Evolutionary conservation across 2,113 vertebrate species (phyloP).

Genomic region (Dendrocopos noguchii): DNA sequence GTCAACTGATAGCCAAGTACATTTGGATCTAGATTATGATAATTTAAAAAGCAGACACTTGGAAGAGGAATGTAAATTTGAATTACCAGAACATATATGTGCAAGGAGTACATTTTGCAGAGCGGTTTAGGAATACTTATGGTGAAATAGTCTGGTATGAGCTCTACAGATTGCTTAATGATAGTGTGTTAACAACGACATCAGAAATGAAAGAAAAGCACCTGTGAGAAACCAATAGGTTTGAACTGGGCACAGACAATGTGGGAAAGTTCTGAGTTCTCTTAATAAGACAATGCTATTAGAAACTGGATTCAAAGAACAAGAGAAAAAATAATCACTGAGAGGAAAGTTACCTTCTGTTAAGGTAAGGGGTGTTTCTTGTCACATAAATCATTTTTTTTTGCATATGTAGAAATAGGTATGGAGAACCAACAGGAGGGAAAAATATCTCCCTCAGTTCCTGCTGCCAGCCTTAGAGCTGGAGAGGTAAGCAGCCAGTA

Average conservation of each 20-base stretch:
- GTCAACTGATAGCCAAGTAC: not conserved
- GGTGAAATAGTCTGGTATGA: not conserved
- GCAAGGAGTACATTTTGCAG: not conserved
- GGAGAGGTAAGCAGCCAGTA: not conserved
- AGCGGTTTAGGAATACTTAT: not conserved
- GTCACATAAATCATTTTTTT: not conserved
- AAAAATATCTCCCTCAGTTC: rapidly evolving
- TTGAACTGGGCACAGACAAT: not conserved
- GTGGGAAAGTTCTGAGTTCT: not conserved
- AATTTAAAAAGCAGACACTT: not conserved
- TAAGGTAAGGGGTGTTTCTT: not conserved
- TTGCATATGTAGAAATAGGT: not conserved
- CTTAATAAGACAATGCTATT: not conserved
- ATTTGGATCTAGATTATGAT: not conserved
- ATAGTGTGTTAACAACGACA: not conserved
- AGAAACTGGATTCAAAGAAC: not conserved
- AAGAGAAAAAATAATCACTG: not conserved
- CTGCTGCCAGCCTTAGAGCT: not conserved
- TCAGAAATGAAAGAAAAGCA: not conserved
- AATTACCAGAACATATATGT: not conserved
- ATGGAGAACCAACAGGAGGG: not conserved
- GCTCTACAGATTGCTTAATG: not conserved
- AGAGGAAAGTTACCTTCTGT: not conserved
- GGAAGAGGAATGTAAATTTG: not conserved
- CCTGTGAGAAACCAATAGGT: not conserved